These are phyloP conservation scores for Podocnemis expansa DNA, from an alignment of 2,113 vertebrate genomes.

Conservation along the genomic window DNA sequence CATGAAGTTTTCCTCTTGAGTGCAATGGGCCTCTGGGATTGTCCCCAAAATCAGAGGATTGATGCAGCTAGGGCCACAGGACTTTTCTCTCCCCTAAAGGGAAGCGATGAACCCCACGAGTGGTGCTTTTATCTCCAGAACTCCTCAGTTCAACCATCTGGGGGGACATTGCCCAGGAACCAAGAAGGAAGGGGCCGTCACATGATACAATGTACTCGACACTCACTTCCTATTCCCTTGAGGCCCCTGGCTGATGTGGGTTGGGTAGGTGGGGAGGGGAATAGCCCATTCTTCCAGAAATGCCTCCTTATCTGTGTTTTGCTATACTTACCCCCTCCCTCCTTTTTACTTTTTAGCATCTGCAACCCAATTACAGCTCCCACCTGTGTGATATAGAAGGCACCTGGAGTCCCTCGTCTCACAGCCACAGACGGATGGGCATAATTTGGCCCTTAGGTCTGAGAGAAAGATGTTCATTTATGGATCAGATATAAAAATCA, in stretches of 20 bases:
- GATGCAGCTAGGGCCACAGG: neutral
- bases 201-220: too few species aligned
- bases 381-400: neutral
- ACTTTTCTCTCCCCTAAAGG: accelerated
- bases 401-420: neutral
- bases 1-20: neutral
- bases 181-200: neutral
- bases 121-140: neutral
- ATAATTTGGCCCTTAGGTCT: neutral
- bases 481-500: neutral
- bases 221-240: neutral
- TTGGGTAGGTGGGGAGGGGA: neutral
- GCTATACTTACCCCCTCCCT: neutral
- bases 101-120: accelerated
- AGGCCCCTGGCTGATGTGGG: neutral
- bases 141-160: neutral
- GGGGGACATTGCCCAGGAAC: neutral
- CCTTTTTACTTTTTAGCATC: neutral
- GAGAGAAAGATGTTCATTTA: neutral
- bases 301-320: neutral
- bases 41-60: neutral
- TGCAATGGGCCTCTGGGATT: neutral
- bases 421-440: too few species aligned
- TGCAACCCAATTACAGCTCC: neutral
- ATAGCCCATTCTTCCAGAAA: neutral